phyloP scores from a whole-genome alignment of 2,797 vertebrate species.

The Ambastaia sidthimunki region DNA sequence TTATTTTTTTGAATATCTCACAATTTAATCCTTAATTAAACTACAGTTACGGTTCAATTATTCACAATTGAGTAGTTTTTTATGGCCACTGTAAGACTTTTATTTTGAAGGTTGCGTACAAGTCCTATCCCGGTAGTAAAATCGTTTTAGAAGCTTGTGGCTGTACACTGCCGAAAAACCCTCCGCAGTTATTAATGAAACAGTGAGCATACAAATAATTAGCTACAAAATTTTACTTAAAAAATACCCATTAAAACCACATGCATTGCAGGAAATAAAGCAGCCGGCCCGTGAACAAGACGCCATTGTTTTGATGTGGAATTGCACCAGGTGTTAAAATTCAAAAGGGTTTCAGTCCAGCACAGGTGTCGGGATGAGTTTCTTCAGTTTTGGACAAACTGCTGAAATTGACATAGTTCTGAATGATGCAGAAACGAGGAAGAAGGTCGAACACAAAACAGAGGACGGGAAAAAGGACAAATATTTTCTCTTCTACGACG shows the following conservation, averaged over 20 bases:
- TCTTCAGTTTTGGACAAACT: constrained; percentile 95
- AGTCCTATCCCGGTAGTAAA: constrained; percentile 39
- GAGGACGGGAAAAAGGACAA: constrained; percentile 98
- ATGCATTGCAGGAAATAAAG: constrained; percentile 11
- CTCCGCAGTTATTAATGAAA: constrained; percentile 7
- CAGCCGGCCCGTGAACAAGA: constrained; percentile 1
- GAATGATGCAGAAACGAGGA: constrained; percentile 91
- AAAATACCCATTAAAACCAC: not conserved
- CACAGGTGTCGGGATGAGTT: constrained; percentile 82
- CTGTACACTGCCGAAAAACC: constrained; percentile 27
- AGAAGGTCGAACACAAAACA: constrained; percentile 93
- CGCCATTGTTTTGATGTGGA: constrained; percentile 53
- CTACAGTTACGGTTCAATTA: not conserved
- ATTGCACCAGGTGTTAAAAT: constrained; percentile 45
- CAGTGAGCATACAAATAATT: not conserved
- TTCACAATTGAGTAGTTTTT: not conserved
- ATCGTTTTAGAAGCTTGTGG: constrained; percentile 20
- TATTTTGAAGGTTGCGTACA: constrained; percentile 39
- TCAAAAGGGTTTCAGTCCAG: constrained; percentile 20
- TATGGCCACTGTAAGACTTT: not conserved
- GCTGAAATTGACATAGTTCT: constrained; percentile 93
- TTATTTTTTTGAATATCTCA: not conserved
- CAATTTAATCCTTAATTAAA: not conserved
- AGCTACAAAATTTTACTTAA: not conserved
- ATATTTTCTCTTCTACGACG: constrained; percentile 96